Conservation (phyloP, 2,888 invertebrate genomes). For the Philaethria dido region DNA sequence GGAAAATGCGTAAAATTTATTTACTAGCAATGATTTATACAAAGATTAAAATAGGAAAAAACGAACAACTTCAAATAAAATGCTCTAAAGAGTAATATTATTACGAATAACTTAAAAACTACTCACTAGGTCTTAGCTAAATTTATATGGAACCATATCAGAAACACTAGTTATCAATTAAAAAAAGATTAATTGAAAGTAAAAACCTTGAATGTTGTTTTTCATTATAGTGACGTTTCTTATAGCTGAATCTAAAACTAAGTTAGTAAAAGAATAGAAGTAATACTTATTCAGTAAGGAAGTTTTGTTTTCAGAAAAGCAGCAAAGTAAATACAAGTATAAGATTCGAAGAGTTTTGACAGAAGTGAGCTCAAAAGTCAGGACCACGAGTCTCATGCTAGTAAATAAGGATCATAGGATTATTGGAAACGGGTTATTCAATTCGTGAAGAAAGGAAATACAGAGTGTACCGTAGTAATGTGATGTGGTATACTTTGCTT, state of each 20-base stretch:
- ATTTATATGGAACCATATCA: too few relatives aligned
- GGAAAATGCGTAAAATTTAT: neutral
- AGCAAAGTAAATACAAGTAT: constrained; percentile 8
- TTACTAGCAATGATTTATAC: too few relatives aligned
- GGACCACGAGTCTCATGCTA: constrained; percentile 56
- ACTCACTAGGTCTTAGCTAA: too few relatives aligned
- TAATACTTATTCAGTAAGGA: neutral
- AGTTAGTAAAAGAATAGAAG: neutral
- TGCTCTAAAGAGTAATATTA: too few relatives aligned
- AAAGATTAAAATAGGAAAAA: too few relatives aligned
- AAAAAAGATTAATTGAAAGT: too few relatives aligned
- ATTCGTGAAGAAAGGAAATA: constrained; percentile 58
- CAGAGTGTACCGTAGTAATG: constrained; percentile 48
- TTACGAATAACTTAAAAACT: too few relatives aligned
- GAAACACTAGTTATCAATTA: too few relatives aligned
- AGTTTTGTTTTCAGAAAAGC: constrained; percentile 3
- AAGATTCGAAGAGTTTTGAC: constrained; percentile 26
- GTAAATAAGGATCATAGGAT: constrained; percentile 77
- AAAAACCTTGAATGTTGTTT: too few relatives aligned
- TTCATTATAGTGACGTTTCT: neutral
- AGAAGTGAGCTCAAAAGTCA: constrained; percentile 42
- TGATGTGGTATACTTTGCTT: constrained; percentile 28
- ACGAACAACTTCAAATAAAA: too few relatives aligned
- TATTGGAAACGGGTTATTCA: constrained; percentile 68
- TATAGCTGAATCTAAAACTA: neutral